Base-by-base conservation (phyloP, 2,797 vertebrate species). In the Percopsis omiscomaycus region DNA sequence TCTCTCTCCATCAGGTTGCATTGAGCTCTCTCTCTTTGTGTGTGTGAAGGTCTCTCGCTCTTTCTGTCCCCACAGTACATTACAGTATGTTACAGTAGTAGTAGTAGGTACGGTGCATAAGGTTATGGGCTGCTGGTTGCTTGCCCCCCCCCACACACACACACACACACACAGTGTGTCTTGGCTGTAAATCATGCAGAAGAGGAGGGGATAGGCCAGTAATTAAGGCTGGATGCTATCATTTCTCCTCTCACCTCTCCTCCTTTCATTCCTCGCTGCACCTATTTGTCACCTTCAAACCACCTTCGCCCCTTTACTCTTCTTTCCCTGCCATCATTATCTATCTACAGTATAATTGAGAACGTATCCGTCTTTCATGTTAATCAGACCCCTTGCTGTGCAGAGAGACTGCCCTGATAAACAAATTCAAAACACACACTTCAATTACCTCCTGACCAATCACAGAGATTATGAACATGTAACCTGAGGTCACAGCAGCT, bases 141-240 rank as follows among this genome's bases (percentile, higher is more conserved):
- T 60, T 59, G 64, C 66, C 68, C 46, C 45, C 8, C 2, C 8
- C 50, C 57, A 48, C 28, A 32, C 44, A 47, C 59, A 51, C 59
- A 16, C 59, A 37, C 29, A 30, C 8, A 60, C 47, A 60, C 58
- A 59, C 58, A 27, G 3, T 9, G 37, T 42, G 37, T 9, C 37
- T 60, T 22, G 74, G 66, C 61, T 66, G 75, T 80, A 80, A 86
- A 65, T 83, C 70, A 75, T 60, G 67, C 86, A 46, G 66, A 16
- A 68, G 75, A 78, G 66, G 77, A 64, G 72, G 71, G 70, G 75
- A 82, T 78, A 14, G 82, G 77, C 64, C 79, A 81, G 82, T 87
- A 80, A 86, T 87, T 84, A 84, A 79, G 62, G 61, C 45, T 78
- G 2, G 11, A 27, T 22, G 48, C 69, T 28, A 72, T 86, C 78